Percentiles rank a stretch among this genome's conserved stretches.
Evolutionary conservation across 1,140 invertebrate species (phyloP).

Genomic region (Medauroidea extradentata): DNA sequence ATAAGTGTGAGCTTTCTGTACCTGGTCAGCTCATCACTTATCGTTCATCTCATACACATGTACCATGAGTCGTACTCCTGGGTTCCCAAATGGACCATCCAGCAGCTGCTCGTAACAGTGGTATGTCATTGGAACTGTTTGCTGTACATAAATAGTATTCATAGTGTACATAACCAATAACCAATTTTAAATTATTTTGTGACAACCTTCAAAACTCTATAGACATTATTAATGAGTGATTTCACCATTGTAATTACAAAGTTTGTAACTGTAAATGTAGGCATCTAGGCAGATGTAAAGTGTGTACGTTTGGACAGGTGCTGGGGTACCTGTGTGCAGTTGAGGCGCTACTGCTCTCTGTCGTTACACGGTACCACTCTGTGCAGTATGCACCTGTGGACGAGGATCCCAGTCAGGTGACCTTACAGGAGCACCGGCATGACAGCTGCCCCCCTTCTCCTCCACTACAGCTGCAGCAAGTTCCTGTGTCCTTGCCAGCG

Average conservation of each 20-base stretch:
- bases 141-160: too few relatives aligned
- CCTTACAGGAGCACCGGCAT: conserved; percentile 19
- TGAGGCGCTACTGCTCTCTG: conserved; percentile 27
- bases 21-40: conserved; percentile 57
- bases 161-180: too few relatives aligned
- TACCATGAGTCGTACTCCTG: conserved; percentile 57
- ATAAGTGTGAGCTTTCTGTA: conserved; percentile 59
- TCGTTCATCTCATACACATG: conserved; percentile 57
- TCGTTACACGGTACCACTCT: conserved; percentile 26
- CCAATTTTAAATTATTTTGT: too few relatives aligned
- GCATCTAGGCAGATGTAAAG: too few relatives aligned
- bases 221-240: too few relatives aligned
- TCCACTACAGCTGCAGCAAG: conserved; percentile 22
- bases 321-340: conserved; percentile 30
- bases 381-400: conserved; percentile 25
- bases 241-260: too few relatives aligned
- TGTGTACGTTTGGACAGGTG: conserved; percentile 19
- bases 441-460: conserved; percentile 2
- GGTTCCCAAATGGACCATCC: conserved; percentile 52
- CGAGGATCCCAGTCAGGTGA: conserved; percentile 32
- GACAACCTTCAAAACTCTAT: too few relatives aligned
- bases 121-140: conserved; percentile 34
- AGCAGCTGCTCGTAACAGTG: conserved; percentile 49
- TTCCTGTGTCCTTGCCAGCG: conserved; percentile 15
- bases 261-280: too few relatives aligned